Evolutionary conservation across 2,113 vertebrate species (phyloP), one percentile per base, ranked within the genome.

Genomic region (Nerophis ophidion): DNA sequence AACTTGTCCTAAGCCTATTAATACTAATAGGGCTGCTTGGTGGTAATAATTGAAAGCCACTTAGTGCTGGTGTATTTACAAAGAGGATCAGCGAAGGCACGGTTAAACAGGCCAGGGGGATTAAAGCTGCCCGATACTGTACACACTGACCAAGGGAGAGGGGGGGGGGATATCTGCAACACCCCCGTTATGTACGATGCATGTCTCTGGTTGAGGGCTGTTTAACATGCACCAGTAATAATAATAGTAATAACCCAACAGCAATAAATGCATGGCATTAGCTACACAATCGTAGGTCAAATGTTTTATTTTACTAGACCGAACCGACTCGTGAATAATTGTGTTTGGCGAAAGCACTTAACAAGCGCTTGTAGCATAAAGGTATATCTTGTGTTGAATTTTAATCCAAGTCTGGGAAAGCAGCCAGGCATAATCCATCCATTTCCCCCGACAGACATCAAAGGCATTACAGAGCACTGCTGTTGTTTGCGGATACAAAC

Each of bases 1-100:
- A 74, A 65, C 50, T 68, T 70, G 3, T 65, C 53, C 60, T 83
- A 77, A 84, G 79, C 78, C 82, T 82, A 79, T 84, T 84, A 85
- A 69, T 66, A 70, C 65, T 69, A 72, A 74, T 81, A 74, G 72
- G 44, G 76, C 79, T 74, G 80, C 67, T 77, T 68, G 48, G 68
- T 63, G 68, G 71, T 80, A 83, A 83, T 82, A 71, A 83, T 76
- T 82, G 77, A 85, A 80, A 83, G 79, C 80, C 75, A 78, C 70
- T 85, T 79, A 81, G 68, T 7, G 7, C 78, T 72, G 73, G 59
- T 58, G 76, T 82, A 68, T 82, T 87, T 80, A 80, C 72, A 63
- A 65, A 78, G 59, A 65, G 78, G 83, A 81, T 85, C 81, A 84
- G 76, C 66, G 51, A 35, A 56, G 49, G 76, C 67, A 53, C 63